A percentile compares a stretch with the other conserved stretches of the same genome.
Conservation (phyloP, 2,888 invertebrate species). For the Leucophora obtusa region DNA sequence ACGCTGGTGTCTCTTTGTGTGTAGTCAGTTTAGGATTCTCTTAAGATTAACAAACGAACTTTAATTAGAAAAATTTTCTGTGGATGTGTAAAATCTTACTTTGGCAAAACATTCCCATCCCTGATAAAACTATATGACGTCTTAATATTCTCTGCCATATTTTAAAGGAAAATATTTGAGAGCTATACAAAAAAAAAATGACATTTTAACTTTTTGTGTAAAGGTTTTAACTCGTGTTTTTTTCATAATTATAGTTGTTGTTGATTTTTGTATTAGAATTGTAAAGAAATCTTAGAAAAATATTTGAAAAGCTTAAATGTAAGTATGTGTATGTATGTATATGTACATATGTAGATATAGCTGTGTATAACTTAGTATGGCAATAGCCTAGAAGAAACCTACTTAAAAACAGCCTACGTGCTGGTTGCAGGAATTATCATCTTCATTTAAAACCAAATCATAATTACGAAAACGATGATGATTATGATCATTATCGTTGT, state of each 20-base stretch:
- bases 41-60: no score
- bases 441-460: slow-evolving; percentile 24
- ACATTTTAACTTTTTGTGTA: slow-evolving; percentile 47
- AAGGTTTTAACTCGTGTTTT: slow-evolving; percentile 36
- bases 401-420: slow-evolving; percentile 56
- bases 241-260: not conserved
- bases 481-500: slow-evolving; percentile 23
- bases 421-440: slow-evolving; percentile 52
- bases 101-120: slow-evolving; percentile 21
- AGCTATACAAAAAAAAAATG: slow-evolving; percentile 21
- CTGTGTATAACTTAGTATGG: slow-evolving; percentile 1
- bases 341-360: slow-evolving; percentile 14
- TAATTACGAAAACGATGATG: slow-evolving; percentile 27
- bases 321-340: not conserved
- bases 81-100: no score
- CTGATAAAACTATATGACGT: slow-evolving; percentile 10
- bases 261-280: slow-evolving; percentile 19
- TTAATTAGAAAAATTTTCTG: no score
- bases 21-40: no score
- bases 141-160: not conserved
- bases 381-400: slow-evolving; percentile 43
- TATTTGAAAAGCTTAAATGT: slow-evolving; percentile 11
- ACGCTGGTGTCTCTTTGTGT: no score
- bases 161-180: slow-evolving; percentile 32
- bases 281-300: slow-evolving; percentile 8